These are phyloP conservation scores for Chloroclysta siterata DNA, from an alignment of 2,888 invertebrate species.

Conservation along the genomic window DNA sequence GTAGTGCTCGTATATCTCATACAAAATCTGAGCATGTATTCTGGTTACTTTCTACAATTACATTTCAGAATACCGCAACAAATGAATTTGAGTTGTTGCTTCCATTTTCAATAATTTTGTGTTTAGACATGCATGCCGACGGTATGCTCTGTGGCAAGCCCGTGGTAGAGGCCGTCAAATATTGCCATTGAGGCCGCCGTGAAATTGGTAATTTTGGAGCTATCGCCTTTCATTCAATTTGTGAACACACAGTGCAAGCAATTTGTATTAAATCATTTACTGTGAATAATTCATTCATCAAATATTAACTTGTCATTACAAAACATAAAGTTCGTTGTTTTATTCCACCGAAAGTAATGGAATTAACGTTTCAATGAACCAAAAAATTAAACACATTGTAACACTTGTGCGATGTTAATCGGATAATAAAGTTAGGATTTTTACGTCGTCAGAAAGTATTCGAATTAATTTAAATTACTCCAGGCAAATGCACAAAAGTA, in stretches of 20 bases:
- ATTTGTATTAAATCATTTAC: conserved; percentile 47
- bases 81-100: conserved; percentile 33
- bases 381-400: conserved; percentile 38
- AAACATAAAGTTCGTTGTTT: conserved; percentile 41
- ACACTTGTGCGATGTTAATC: conserved; percentile 42
- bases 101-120: conserved; percentile 50
- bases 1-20: conserved; percentile 16
- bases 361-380: conserved; percentile 38
- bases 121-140: conserved; percentile 58
- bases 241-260: conserved; percentile 45
- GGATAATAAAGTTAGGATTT: conserved; percentile 48
- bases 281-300: conserved; percentile 58
- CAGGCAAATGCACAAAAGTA: conserved; percentile 80
- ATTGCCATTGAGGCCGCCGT: conserved; percentile 63
- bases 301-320: conserved; percentile 48
- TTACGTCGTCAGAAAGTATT: conserved; percentile 65
- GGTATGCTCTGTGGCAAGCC: conserved; percentile 49
- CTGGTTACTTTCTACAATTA: conserved; percentile 28
- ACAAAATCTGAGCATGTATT: conserved; percentile 14
- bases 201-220: conserved; percentile 74
- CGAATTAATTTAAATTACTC: conserved; percentile 78
- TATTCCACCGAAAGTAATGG: conserved; percentile 49
- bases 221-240: conserved; percentile 57
- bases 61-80: conserved; percentile 29
- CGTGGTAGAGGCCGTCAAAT: conserved; percentile 59